phyloP scores from a whole-genome alignment of 2,797 vertebrate species.

The Anguilla obscura region DNA sequence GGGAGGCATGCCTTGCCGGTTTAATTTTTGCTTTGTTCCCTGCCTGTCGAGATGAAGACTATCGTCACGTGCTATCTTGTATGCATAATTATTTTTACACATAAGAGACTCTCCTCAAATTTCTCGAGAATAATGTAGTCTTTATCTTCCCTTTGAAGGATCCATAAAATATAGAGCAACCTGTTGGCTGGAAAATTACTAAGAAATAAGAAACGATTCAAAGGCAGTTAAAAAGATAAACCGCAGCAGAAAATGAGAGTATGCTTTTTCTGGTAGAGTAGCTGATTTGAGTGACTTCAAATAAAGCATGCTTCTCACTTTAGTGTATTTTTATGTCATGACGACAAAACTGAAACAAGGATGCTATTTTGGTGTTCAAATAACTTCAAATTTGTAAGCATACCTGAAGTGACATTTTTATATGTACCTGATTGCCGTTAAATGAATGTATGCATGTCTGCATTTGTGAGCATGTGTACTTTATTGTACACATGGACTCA shows the following conservation, averaged over 20 bases:
- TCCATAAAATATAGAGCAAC: neutral
- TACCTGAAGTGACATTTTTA: too few relatives aligned
- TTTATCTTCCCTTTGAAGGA: neutral
- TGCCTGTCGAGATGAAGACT: conserved; percentile 34
- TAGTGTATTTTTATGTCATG: neutral
- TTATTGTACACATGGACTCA: neutral
- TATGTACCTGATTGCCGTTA: too few relatives aligned
- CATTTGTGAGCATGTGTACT: neutral
- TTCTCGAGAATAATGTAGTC: neutral
- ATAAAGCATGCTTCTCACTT: neutral
- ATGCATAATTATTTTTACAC: neutral
- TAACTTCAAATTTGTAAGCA: neutral
- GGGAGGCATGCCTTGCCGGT: conserved; percentile 39
- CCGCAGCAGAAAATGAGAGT: neutral
- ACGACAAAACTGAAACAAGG: neutral
- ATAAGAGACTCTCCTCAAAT: neutral
- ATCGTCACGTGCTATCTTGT: conserved; percentile 17
- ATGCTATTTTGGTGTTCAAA: neutral
- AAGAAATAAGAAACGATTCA: neutral
- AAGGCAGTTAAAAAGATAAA: neutral
- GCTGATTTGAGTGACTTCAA: neutral
- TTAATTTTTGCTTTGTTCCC: conserved; percentile 43
- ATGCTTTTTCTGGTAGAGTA: neutral
- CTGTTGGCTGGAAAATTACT: conserved; percentile 5
- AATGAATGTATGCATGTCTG: neutral